Evolutionary conservation across 2,888 invertebrate genomes (phyloP), one percentile per base, ranked within the genome.

Genomic region (Lepidochitona cinerea): DNA sequence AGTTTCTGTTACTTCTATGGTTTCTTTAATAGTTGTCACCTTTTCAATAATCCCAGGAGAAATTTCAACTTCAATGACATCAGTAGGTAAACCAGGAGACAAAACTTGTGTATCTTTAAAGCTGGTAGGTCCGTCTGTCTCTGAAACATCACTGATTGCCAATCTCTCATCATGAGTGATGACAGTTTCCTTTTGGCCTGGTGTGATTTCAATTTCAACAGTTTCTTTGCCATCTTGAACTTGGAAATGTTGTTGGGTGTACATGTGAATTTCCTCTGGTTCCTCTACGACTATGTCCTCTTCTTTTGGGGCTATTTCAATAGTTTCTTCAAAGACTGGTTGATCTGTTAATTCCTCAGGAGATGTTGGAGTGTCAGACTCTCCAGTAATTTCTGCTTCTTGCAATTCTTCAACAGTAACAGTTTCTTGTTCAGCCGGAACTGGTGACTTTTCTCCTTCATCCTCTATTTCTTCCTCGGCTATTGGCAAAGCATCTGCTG

Each of bases 21-120:
- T 41, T 41, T 41, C 71, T 23, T 74, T 66, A 33, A 68, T 70
- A 12, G 77, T 73, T n/a, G 59, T 37, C 32, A 77, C 65, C n/a
- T 49, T 36, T 36, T 72, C 75, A 36, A 77, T 70, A 70, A 77
- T 74, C 1, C 53, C 70, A 49, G 68, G 23, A 5, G 72, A 75
- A 35, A 74, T 26, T 37, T 59, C 59, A 53, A 76, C 72, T 68
- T 37, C 59, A n/a, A 67, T 18, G 26, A 73, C 41, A 54, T 75
- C 77, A 23, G 67, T 49, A 23, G 49, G 49, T 7, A n/a, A 23
- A 49, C 18, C 49, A 4, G 49, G 49, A 18, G 23, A n/a, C 3
- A 49, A 23, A 18, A 49, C 49, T n/a, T n/a, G 23, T 5, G 18
- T 23, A 4, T 49, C 49, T 23, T 49, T 49, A 23, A 49, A 49